phyloP scores from a whole-genome alignment of 2,113 vertebrate genomes.

The Gasterosteus aculeatus region DNA sequence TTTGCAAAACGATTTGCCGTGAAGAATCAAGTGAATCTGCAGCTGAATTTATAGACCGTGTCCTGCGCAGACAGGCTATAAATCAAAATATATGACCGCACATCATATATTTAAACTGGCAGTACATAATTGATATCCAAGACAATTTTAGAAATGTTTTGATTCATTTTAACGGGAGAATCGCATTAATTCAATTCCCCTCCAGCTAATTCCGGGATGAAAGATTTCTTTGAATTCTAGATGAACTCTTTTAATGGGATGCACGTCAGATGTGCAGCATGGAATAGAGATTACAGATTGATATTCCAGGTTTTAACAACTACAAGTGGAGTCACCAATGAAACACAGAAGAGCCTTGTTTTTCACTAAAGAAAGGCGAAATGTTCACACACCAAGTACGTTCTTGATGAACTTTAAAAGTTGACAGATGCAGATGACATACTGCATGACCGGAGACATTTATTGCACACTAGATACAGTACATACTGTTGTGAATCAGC shows the following conservation, averaged over 20 bases:
- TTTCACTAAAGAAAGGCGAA: neutral
- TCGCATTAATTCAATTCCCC: conserved; percentile 52
- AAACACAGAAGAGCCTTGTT: neutral
- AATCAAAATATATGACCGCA: conserved; percentile 42
- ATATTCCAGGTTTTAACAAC: neutral
- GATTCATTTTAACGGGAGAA: conserved; percentile 56
- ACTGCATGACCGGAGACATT: conserved; percentile 16
- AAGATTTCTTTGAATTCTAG: conserved; percentile 32
- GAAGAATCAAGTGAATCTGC: neutral
- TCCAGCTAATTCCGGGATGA: conserved; percentile 38
- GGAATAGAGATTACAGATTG: neutral
- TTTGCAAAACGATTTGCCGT: neutral
- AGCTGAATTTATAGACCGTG: conserved; percentile 2
- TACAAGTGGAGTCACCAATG: neutral
- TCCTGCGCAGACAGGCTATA: conserved; percentile 2
- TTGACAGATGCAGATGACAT: conserved; percentile 7
- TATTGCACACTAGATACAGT: neutral
- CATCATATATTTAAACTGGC: conserved; percentile 35
- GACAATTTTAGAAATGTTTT: conserved; percentile 64
- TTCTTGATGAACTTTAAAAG: neutral
- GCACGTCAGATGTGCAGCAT: conserved; percentile 8
- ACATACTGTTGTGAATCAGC: conserved; percentile 2
- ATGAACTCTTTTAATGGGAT: conserved; percentile 30
- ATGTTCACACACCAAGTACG: neutral
- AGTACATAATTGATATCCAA: conserved; percentile 57